Evolutionary conservation across 2,113 vertebrate species (phyloP).

Genomic region (Pluvialis apricaria): DNA sequence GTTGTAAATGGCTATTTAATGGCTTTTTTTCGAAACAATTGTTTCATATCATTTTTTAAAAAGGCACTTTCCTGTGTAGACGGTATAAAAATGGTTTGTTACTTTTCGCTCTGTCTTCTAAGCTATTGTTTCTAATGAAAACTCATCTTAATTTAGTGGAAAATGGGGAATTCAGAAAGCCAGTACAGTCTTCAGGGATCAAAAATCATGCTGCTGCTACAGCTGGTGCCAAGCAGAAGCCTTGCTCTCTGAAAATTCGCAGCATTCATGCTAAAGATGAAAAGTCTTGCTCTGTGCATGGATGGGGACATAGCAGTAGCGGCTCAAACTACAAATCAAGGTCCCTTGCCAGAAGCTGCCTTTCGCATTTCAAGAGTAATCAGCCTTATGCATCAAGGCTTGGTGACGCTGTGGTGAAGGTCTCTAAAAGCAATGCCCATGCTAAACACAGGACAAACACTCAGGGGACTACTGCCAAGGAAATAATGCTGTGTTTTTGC

Average conservation of each 20-base stretch:
- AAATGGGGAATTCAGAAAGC: conserved; percentile 98
- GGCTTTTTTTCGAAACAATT: neutral
- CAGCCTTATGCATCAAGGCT: conserved; percentile 83
- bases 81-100: neutral
- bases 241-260: conserved; percentile 84
- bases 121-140: conserved; percentile 13
- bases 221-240: conserved; percentile 82
- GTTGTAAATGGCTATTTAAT: conserved; percentile 5
- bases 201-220: conserved; percentile 73
- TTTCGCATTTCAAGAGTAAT: conserved; percentile 84
- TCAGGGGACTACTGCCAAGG: conserved; percentile 67
- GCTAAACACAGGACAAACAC: conserved; percentile 67
- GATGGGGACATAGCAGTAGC: conserved; percentile 74
- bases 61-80: neutral
- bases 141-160: conserved; percentile 70
- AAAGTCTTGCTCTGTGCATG: conserved; percentile 75
- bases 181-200: conserved; percentile 91
- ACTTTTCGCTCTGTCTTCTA: neutral
- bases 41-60: neutral
- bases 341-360: conserved; percentile 83
- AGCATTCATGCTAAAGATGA: conserved; percentile 81
- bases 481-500: conserved; percentile 34
- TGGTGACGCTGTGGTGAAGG: conserved; percentile 78
- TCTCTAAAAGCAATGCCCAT: conserved; percentile 61
- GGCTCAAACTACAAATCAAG: conserved; percentile 82